Conservation (phyloP, 2,797 vertebrate genomes). For the Emys orbicularis region DNA sequence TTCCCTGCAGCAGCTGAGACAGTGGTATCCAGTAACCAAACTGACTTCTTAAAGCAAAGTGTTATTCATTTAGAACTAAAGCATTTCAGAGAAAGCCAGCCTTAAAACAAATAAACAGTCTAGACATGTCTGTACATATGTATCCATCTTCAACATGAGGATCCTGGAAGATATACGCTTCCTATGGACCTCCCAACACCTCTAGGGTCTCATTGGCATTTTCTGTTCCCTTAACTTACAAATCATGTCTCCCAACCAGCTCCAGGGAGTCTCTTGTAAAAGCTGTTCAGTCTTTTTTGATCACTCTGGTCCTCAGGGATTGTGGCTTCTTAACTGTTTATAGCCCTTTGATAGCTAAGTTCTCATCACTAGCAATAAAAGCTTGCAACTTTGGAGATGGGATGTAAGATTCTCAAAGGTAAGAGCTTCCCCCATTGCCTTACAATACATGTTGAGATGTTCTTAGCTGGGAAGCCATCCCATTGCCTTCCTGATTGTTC, state of each 20-base stretch:
- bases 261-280: not conserved
- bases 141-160: not conserved
- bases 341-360: not conserved
- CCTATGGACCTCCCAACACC: not conserved
- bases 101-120: not conserved
- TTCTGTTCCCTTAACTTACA: not conserved
- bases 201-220: not conserved
- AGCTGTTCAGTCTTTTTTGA: not conserved
- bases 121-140: not conserved
- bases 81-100: not conserved
- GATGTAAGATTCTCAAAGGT: not conserved
- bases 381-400: not conserved
- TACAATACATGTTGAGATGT: not conserved
- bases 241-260: not conserved
- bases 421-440: accelerated
- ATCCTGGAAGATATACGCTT: not conserved
- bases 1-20: not conserved
- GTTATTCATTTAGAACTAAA: not conserved
- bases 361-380: not conserved
- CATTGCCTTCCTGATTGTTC: not conserved
- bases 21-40: not conserved
- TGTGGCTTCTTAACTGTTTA: not conserved
- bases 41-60: not conserved
- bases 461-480: not conserved
- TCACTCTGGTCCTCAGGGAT: not conserved